These are phyloP conservation scores for Drosophila pseudotalamancana DNA, from an alignment of 2,888 invertebrate genomes.

Conservation along the genomic window DNA sequence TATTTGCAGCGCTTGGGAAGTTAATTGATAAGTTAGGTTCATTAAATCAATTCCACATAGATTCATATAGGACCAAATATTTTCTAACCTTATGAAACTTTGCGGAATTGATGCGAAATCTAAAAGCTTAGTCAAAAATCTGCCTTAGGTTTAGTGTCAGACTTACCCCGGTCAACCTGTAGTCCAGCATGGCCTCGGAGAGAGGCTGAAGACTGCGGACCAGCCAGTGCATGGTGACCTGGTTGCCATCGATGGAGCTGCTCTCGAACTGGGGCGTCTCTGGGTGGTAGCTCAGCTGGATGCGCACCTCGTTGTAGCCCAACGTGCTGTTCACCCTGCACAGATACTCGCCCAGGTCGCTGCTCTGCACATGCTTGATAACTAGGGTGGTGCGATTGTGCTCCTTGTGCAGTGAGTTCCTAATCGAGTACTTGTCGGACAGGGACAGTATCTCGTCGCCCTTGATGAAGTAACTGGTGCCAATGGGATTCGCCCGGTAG, in stretches of 20 bases:
- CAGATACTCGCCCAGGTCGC: conserved; percentile 91
- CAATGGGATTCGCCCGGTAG: conserved; percentile 80
- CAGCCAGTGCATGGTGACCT: conserved; percentile 80
- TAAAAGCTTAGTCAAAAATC: background rate
- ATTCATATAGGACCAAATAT: conserved; percentile 5
- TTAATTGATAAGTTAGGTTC: background rate
- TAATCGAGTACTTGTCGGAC: conserved; percentile 83
- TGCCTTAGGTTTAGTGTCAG: too few species aligned
- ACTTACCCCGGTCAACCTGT: conserved; percentile 80
- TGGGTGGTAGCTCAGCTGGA: conserved; percentile 78
- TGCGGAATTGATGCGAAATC: conserved; percentile 22
- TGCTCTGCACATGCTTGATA: conserved; percentile 87
- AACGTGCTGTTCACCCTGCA: conserved; percentile 86
- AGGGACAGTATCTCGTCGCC: conserved; percentile 66
- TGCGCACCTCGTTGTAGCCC: conserved; percentile 71
- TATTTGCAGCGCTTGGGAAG: background rate
- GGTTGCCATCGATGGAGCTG: conserved; percentile 69
- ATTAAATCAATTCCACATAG: conserved; percentile 35
- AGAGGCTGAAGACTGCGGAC: conserved; percentile 82
- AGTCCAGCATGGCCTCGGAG: conserved; percentile 82
- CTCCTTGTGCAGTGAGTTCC: conserved; percentile 82
- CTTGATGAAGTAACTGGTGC: conserved; percentile 74
- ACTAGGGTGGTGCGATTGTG: conserved; percentile 86
- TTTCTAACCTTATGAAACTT: conserved; percentile 6
- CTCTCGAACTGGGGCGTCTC: conserved; percentile 82